These are phyloP conservation scores for Cyclophora albipunctata DNA, from an alignment of 2,888 invertebrate genomes.

Conservation along the genomic window DNA sequence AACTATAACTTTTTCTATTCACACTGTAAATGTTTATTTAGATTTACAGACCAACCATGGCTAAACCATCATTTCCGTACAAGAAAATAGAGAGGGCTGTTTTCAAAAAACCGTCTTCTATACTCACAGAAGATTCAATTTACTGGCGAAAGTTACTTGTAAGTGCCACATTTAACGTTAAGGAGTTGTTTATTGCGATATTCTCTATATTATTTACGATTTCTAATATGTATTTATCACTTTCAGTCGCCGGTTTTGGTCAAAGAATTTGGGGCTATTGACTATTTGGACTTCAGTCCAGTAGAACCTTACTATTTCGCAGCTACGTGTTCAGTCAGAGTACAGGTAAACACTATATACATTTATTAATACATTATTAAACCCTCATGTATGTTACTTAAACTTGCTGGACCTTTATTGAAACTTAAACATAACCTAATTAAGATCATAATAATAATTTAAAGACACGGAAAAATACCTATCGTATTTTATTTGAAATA, in stretches of 20 bases:
- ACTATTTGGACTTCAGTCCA: conserved; percentile 92
- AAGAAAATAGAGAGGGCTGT: conserved; percentile 83
- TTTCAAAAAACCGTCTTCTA: conserved; percentile 79
- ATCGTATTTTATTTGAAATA: too few species aligned
- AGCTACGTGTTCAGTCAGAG: conserved; percentile 92
- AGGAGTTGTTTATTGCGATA: too few species aligned
- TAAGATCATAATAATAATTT: too few species aligned
- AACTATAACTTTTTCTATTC: too few species aligned
- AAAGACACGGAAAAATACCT: too few species aligned
- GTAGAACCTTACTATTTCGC: conserved; percentile 93
- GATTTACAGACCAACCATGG: conserved; percentile 29
- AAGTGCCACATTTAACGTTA: conserved; percentile 29
- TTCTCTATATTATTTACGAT: too few species aligned
- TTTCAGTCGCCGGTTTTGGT: conserved; percentile 86
- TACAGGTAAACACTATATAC: conserved; percentile 66
- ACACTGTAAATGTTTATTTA: too few species aligned
- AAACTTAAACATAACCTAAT: too few species aligned
- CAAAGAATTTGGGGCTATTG: conserved; percentile 95
- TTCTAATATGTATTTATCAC: too few species aligned
- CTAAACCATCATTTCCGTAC: conserved; percentile 70
- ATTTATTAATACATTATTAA: neutral
- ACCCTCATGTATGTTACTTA: too few species aligned
- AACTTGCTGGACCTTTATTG: too few species aligned
- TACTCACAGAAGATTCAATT: conserved; percentile 83
- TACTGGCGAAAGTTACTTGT: conserved; percentile 95